Base-by-base conservation (phyloP, 2,113 vertebrate species). In the Macroglossus sobrinus region DNA sequence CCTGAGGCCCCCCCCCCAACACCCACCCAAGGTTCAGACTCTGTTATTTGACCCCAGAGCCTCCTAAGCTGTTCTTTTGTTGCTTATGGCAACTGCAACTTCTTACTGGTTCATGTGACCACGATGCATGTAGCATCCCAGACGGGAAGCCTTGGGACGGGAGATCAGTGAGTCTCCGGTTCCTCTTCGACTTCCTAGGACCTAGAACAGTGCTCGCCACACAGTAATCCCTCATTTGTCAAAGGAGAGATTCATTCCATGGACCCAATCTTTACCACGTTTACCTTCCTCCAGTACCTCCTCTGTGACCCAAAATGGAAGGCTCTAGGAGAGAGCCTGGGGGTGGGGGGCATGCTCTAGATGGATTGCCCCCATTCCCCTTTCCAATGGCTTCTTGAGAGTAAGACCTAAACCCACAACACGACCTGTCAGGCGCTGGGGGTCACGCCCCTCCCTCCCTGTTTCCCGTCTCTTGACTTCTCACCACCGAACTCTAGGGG, bases 301-400 rank as follows among this genome's bases (percentile, higher is more conserved):
- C 24, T 76, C 93, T 80, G 53, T 40, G 33, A 59, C 16, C 84
- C 45, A 40, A 11, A 35, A 28, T 5, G 24, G 22, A 53, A 16
- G 5, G 3, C 3, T 5, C 0, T 14, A 30, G 43, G 38, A 16
- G 45, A 13, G 13, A 57, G 7, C 22, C 6, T 4, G 9, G 13
- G 43, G 18, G 30, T 5, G 21, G 3, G 24, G 21, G 13, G 2
- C 28, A 10, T 30, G 71, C 5, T 45, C 19, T 68, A 72, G n/a
- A 71, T 45, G 10, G 57, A 13, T 9, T 79, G 47, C 16, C 82
- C 82, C 40, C 3, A 4, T 0, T 1, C 14, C 16, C 9, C 24
- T 55, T 61, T 24, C 35, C 68, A n/a, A 16, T 21, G 26, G 61
- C 19, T 85, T 88, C 75, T 86, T 30, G 33, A 38, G 26, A 35